These are phyloP conservation scores for Acleris emargana DNA, from an alignment of 2,888 invertebrate species.

Conservation along the genomic window DNA sequence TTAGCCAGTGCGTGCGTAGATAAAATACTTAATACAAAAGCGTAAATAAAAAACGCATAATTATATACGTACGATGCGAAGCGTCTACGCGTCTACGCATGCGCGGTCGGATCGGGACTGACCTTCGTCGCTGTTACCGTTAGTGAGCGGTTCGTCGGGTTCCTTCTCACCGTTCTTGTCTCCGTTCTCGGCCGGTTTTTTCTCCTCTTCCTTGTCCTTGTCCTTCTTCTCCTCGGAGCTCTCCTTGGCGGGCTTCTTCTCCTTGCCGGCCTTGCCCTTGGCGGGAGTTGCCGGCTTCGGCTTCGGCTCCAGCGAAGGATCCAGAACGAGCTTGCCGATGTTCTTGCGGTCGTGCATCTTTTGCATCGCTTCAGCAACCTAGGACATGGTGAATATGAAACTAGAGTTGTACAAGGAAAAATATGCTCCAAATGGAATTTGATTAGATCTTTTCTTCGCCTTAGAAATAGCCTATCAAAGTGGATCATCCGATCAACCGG, in stretches of 20 bases:
- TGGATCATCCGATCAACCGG: too few relatives aligned
- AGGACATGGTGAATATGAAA: constrained; percentile 11
- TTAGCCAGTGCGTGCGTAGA: constrained; percentile 73
- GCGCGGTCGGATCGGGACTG: constrained; percentile 72
- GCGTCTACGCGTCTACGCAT: constrained; percentile 67
- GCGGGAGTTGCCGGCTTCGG: constrained; percentile 91
- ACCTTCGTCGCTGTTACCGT: constrained; percentile 83
- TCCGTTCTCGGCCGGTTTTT: constrained; percentile 61
- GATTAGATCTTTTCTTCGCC: too few relatives aligned
- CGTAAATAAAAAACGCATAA: constrained; percentile 34
- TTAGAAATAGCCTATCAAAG: too few relatives aligned
- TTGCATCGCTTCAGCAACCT: constrained; percentile 95
- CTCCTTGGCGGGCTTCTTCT: constrained; percentile 86
- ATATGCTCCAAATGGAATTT: too few relatives aligned
- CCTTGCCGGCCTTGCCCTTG: constrained; percentile 88
- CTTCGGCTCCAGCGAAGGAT: constrained; percentile 91
- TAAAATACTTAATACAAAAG: constrained; percentile 39
- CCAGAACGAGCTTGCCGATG: constrained; percentile 93
- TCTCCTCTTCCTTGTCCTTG: constrained; percentile 82
- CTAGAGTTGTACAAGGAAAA: too few relatives aligned
- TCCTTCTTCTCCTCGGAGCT: constrained; percentile 88
- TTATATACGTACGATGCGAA: constrained; percentile 49
- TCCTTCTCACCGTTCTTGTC: constrained; percentile 78
- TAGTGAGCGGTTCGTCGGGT: constrained; percentile 80
- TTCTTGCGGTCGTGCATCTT: constrained; percentile 96